These are phyloP conservation scores for Rhegmatorhina hoffmannsi DNA, from an alignment of 2,113 vertebrate species.

Conservation along the genomic window DNA sequence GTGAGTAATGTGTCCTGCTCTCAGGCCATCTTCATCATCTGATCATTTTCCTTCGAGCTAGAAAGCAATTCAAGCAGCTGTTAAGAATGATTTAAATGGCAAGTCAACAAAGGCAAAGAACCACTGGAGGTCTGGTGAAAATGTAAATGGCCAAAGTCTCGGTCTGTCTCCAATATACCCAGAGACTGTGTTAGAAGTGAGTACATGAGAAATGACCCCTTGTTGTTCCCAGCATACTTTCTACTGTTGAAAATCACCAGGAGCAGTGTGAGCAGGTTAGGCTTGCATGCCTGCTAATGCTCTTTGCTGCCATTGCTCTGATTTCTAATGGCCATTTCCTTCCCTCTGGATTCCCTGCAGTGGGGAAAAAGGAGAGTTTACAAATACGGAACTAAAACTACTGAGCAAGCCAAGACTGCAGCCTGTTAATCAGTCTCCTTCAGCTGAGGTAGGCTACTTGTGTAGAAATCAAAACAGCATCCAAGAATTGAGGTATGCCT, in stretches of 20 bases:
- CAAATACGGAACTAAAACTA: conserved; percentile 58
- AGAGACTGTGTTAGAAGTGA: background rate
- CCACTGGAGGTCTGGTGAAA: background rate
- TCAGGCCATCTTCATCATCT: background rate
- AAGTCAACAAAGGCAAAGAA: background rate
- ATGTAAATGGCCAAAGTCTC: background rate
- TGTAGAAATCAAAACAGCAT: conserved; percentile 29
- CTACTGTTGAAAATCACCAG: background rate
- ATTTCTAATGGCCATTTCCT: conserved; percentile 8
- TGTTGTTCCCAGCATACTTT: background rate
- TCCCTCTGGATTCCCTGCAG: conserved; percentile 23
- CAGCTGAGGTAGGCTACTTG: conserved; percentile 37
- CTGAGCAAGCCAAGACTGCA: conserved; percentile 11
- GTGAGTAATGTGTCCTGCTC: background rate
- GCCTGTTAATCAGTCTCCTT: background rate
- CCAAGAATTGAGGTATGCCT: conserved; percentile 16
- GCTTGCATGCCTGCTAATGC: background rate
- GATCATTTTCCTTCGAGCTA: background rate
- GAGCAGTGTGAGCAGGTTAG: background rate
- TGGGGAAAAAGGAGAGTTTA: background rate
- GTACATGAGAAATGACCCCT: background rate
- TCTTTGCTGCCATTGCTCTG: background rate
- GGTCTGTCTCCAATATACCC: background rate
- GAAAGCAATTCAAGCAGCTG: background rate
- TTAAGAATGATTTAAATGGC: background rate